Percentiles rank a stretch among this genome's conserved stretches.
These are phyloP conservation scores for Zalophus californianus DNA, from an alignment of 2,797 vertebrate genomes.

Conservation along the genomic window DNA sequence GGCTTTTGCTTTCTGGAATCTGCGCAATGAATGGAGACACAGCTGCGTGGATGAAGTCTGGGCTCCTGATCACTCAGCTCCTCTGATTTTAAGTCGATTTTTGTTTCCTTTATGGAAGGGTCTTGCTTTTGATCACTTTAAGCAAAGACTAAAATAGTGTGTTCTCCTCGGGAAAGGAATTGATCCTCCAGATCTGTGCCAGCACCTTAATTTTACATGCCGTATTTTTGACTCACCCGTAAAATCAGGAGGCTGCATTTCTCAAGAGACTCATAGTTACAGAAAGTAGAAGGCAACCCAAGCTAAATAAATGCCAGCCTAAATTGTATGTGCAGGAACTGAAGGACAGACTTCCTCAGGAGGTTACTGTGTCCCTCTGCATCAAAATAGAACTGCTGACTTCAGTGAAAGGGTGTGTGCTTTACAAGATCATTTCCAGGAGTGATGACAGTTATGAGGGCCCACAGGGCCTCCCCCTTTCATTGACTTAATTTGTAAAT, in stretches of 20 bases:
- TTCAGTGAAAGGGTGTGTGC: background rate
- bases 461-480: background rate
- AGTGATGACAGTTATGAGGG: background rate
- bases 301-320: background rate
- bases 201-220: background rate
- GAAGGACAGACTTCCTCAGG: background rate
- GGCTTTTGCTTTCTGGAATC: constrained; percentile 68
- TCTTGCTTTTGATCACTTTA: background rate
- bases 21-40: constrained; percentile 9
- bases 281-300: background rate
- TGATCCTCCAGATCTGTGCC: background rate
- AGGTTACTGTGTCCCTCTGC: background rate
- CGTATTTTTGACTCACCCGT: background rate
- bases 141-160: constrained; percentile 9
- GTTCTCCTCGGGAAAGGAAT: background rate
- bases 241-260: background rate
- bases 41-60: background rate
- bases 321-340: background rate
- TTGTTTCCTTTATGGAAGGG: background rate
- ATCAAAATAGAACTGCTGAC: constrained; percentile 10
- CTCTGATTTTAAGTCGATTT: background rate
- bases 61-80: background rate
- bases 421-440: background rate
- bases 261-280: background rate
- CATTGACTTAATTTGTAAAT: background rate